These are phyloP conservation scores for Bufo gargarizans DNA, from an alignment of 2,113 vertebrate species.

Conservation along the genomic window DNA sequence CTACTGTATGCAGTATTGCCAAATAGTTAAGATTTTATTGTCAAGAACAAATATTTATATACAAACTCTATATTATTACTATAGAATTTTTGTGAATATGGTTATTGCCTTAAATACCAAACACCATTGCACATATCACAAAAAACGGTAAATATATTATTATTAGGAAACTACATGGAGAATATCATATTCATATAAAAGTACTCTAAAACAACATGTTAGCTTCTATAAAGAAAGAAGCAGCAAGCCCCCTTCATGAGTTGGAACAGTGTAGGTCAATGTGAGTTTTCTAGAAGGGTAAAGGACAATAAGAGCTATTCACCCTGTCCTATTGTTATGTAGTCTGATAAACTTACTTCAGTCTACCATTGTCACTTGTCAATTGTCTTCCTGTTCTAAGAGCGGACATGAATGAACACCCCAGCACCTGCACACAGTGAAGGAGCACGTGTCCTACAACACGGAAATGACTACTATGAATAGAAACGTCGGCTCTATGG, in stretches of 20 bases:
- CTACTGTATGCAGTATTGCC: neutral
- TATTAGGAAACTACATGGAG: neutral
- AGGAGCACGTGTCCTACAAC: neutral
- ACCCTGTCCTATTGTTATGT: neutral
- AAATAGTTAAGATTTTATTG: neutral
- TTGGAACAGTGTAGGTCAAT: slow-evolving; percentile 5
- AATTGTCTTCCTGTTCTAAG: neutral
- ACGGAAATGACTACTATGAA: neutral
- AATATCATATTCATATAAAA: neutral
- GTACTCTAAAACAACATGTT: neutral
- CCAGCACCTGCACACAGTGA: neutral
- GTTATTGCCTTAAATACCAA: too few species aligned
- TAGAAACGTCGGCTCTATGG: neutral
- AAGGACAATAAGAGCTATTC: neutral
- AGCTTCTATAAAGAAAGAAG: neutral
- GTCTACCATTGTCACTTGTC: neutral
- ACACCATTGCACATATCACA: too few species aligned
- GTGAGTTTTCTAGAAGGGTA: neutral
- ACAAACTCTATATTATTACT: neutral
- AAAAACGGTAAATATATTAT: neutral
- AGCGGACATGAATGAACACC: neutral
- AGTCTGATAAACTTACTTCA: slow-evolving; percentile 7
- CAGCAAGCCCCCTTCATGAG: neutral
- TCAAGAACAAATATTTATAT: neutral
- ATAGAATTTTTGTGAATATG: neutral